Conservation (phyloP, 2,113 vertebrate genomes). For the Chauna torquata region DNA sequence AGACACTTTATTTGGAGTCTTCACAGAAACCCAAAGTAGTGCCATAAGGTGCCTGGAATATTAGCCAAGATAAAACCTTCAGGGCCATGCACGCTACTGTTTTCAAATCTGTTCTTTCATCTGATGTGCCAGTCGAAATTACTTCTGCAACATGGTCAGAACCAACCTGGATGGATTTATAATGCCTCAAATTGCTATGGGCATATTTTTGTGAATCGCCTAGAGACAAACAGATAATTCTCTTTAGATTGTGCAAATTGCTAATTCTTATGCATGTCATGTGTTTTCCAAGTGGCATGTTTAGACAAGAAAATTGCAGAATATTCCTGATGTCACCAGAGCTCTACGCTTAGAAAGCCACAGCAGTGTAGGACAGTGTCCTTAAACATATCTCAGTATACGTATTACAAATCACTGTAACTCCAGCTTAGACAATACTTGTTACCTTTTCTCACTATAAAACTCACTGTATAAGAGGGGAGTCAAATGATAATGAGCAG, state of each 20-base stretch:
- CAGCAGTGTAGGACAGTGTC: not conserved
- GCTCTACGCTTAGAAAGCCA: not conserved
- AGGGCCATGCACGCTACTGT: conserved; percentile 73
- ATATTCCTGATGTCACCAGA: conserved; percentile 28
- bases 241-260: conserved; percentile 49
- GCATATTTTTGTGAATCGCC: conserved; percentile 72
- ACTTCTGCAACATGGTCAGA: conserved; percentile 79
- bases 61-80: conserved; percentile 77
- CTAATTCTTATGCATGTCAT: conserved; percentile 64
- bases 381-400: not conserved
- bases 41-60: conserved; percentile 75
- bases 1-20: conserved; percentile 66
- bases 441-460: not conserved
- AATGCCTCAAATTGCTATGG: conserved; percentile 62
- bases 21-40: conserved; percentile 53
- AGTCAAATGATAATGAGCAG: not conserved
- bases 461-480: not conserved
- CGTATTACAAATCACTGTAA: not conserved
- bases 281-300: conserved; percentile 64
- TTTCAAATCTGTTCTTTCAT: conserved; percentile 81
- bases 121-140: conserved; percentile 75
- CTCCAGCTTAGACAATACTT: not conserved
- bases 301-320: conserved; percentile 67
- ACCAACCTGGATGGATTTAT: conserved; percentile 72
- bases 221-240: conserved; percentile 70